phyloP scores from a whole-genome alignment of 1,140 invertebrate genomes.

The Rhagoletis zephyria region DNA sequence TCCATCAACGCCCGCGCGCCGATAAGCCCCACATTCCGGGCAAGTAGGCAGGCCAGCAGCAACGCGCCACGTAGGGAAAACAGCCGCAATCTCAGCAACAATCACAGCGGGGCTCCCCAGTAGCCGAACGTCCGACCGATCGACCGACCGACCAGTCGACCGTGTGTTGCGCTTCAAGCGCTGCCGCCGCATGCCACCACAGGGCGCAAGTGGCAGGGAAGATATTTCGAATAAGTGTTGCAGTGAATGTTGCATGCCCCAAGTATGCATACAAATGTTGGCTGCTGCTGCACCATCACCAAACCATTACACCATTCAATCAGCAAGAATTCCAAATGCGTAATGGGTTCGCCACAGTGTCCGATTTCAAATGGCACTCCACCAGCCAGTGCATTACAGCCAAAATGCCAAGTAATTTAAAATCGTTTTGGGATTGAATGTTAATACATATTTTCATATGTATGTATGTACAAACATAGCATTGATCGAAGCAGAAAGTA shows the following conservation, averaged over 20 bases:
- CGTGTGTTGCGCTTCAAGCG: background rate
- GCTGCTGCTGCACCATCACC: background rate
- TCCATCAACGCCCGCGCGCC: constrained; percentile 25
- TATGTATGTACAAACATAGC: background rate
- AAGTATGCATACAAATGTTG: background rate
- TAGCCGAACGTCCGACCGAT: background rate
- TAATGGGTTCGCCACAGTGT: constrained; percentile 46
- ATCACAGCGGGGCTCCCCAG: constrained; percentile 1
- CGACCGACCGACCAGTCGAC: background rate
- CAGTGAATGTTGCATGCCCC: background rate
- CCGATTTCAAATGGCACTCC: constrained; percentile 27
- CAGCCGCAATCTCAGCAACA: no score
- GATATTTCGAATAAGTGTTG: background rate
- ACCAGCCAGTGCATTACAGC: background rate
- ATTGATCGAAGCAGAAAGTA: background rate
- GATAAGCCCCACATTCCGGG: background rate
- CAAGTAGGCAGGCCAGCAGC: background rate
- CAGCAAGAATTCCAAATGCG: constrained; percentile 12
- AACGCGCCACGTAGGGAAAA: background rate
- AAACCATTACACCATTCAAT: background rate
- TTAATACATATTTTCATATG: no score
- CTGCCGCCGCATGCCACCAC: background rate
- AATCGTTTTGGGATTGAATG: background rate
- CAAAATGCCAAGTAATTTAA: constrained; percentile 16
- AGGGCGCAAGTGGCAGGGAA: background rate